Base-by-base conservation (phyloP, 2,888 invertebrate species). In the Xanthia icteritia region DNA sequence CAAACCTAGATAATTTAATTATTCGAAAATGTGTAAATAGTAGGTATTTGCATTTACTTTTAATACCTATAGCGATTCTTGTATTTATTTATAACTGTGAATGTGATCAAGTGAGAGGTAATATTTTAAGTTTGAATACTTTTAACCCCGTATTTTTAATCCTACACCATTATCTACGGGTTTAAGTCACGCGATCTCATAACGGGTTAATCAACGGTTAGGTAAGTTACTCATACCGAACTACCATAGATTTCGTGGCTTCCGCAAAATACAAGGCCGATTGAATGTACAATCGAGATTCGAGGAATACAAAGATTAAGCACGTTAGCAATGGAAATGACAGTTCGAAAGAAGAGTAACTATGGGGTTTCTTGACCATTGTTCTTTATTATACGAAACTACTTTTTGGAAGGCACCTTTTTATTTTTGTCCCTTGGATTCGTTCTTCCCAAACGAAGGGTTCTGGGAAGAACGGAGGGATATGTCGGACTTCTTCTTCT, bases 131-230 rank as follows among this genome's bases (percentile, higher is more conserved):
- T 77, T 31, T 51, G 8, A 76, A 64, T 77, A 80, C 51, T 71
- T 63, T 79, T 70, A 54, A 73, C 70, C 73, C 58, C 63, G 68
- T 66, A 67, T 63, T 42, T 70, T 54, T 73, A 61, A 78, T 85
- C 58, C 61, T 82, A 82, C 60, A 73, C 60, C 17, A 77, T 83
- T 73, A 77, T 64, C 73, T n/a, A 73, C 60, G 61, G 73, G 36
- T 66, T 15, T 15, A 4, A 67, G 76, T 67, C 88, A 88, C 86
- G 88, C 88, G 69, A 86, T 73, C 58, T 54, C 11, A 68, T 87
- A 86, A 87, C 86, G 83, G 83, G 36, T 83, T 56, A 70, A 81
- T 58, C 65, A 83, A 86, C 83, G 63, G 76, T 83, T 79, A 80
- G 56, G 45, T 72, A 85, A 85, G 71, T 63, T 81, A n/a, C 63